Percentiles rank a stretch among this genome's conserved stretches.
phyloP scores from a whole-genome alignment of 1,140 invertebrate species.

The Heliconius himera region DNA sequence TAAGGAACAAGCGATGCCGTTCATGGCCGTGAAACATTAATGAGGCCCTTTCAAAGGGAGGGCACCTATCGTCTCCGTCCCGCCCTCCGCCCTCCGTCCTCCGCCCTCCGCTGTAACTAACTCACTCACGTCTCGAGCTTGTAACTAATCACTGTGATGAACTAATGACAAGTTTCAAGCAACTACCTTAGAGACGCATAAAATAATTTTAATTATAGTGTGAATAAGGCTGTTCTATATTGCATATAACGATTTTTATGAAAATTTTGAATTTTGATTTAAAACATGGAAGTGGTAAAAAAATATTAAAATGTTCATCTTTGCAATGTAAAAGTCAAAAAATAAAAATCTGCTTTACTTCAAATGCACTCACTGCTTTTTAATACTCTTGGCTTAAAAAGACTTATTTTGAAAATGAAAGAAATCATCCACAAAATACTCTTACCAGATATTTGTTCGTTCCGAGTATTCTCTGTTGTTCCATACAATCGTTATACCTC shows the following conservation, averaged over 20 bases:
- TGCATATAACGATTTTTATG: background rate
- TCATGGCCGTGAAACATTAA: constrained; percentile 73
- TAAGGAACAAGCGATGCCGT: constrained; percentile 66
- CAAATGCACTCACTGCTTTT: constrained; percentile 9
- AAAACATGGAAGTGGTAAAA: no score
- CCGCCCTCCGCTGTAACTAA: background rate
- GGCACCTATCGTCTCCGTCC: constrained; percentile 9
- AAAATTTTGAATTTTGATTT: no score
- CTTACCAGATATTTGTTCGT: background rate
- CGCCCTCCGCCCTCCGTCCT: constrained; percentile 16
- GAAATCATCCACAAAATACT: background rate
- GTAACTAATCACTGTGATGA: constrained; percentile 71
- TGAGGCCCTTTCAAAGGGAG: constrained; percentile 52
- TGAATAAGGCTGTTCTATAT: background rate
- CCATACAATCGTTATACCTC: constrained; percentile 17
- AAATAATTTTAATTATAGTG: constrained; percentile 26
- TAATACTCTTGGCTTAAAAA: background rate
- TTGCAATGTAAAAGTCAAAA: background rate
- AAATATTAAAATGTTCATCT: no score
- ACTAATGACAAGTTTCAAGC: constrained; percentile 69
- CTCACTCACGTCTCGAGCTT: constrained; percentile 39
- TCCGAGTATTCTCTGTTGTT: background rate
- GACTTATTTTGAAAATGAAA: background rate
- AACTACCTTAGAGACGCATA: constrained; percentile 49
- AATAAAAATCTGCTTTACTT: background rate